These are phyloP conservation scores for Urosaurus nigricauda DNA, from an alignment of 2,797 vertebrate species.

Conservation along the genomic window DNA sequence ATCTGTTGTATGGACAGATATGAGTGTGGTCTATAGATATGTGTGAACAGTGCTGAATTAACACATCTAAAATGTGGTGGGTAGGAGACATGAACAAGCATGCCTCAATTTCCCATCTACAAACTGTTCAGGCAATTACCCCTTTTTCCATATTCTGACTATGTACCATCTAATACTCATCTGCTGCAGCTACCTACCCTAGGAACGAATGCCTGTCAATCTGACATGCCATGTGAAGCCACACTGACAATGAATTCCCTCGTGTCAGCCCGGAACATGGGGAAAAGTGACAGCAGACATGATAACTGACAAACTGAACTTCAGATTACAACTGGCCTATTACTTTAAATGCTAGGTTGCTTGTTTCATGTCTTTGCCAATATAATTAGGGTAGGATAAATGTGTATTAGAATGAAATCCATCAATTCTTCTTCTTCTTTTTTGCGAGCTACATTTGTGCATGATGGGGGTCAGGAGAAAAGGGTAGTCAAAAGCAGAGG, in stretches of 20 bases:
- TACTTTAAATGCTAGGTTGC: background rate
- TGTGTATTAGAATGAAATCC: slow-evolving; percentile 60
- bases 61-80: background rate
- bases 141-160: background rate
- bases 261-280: background rate
- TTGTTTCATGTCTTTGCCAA: slow-evolving; percentile 3
- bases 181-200: background rate
- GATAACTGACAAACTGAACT: background rate
- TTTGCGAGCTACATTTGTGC: background rate
- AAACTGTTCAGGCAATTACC: background rate
- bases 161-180: background rate
- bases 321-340: background rate
- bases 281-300: background rate
- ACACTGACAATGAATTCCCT: background rate
- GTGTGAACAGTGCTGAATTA: background rate
- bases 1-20: background rate
- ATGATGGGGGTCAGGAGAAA: background rate
- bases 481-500: slow-evolving; percentile 30
- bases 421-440: slow-evolving; percentile 42
- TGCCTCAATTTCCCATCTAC: background rate
- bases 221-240: background rate
- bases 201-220: background rate
- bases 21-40: background rate
- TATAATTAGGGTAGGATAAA: slow-evolving; percentile 70
- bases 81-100: background rate